Evolutionary conservation across 2,888 invertebrate species (phyloP), one percentile per base, ranked within the genome.

Genomic region (Morinoia aosen): DNA sequence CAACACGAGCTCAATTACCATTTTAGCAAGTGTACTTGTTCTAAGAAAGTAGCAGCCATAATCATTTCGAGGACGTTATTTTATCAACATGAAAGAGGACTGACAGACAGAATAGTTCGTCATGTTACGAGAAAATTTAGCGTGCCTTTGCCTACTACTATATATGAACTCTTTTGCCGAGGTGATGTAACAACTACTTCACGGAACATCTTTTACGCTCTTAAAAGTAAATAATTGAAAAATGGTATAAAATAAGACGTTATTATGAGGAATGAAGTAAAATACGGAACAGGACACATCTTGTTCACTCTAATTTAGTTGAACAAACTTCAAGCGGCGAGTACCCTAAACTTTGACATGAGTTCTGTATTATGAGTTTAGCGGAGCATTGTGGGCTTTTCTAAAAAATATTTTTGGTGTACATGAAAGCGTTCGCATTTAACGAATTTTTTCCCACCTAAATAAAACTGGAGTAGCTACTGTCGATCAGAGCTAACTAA

Each of bases 21-120:
- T 76, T 76, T 76, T 33, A 76, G 25, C 25, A 76, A 19, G 33
- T 33, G 76, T 76, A 25, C 76, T 76, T 33, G 25, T 10, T 33
- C 76, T 10, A 76, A 76, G 76, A 33, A 76, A 76, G 76, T 76
- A 33, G 76, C 76, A 76, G 76, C 76, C 76, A 76, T 19, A 76
- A 76, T 76, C 76, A 33, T 76, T 76, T 76, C 76, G 76, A 76
- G 76, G 76, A 76, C 76, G 76, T 76, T 76, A 76, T 76, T 76
- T 76, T 76, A 76, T 76, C 76, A 76, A 76, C 76, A 76, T 76
- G 76, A 76, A 76, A 76, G 76, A 14, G 76, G 7, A 33, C 76
- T 76, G 33, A n/a, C n/a, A 10, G 76, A 76, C 8, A 76, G 76
- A 76, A 76, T 76, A 76, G 76, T 16, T 76, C 33, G 8, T 76